Evolutionary conservation across 2,888 invertebrate genomes (phyloP).

Genomic region (Crioceris asparagi): DNA sequence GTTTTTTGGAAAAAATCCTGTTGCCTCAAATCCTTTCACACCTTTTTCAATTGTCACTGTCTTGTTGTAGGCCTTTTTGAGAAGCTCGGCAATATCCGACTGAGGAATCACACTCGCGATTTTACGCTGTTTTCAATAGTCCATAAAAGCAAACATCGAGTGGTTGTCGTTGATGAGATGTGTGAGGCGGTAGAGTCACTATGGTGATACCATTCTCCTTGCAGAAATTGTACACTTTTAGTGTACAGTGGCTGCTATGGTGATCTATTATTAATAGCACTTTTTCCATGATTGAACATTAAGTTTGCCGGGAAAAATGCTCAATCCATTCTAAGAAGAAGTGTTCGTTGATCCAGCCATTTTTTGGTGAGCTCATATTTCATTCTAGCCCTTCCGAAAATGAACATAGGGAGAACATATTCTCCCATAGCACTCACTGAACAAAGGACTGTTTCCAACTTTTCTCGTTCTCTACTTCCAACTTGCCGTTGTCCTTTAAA

Average conservation of each 20-base stretch:
- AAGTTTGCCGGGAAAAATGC: slow-evolving; percentile 12
- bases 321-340: slow-evolving; percentile 14
- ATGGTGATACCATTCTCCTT: slow-evolving; percentile 14
- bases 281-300: slow-evolving; percentile 1
- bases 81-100: slow-evolving; percentile 9
- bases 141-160: slow-evolving; percentile 15
- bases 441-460: slow-evolving; percentile 9
- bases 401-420: slow-evolving; percentile 13
- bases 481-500: slow-evolving; percentile 10
- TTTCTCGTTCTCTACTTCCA: slow-evolving; percentile 10
- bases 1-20: slow-evolving; percentile 12
- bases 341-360: slow-evolving; percentile 12
- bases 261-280: slow-evolving; percentile 13
- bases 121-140: slow-evolving; percentile 14
- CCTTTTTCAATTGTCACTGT: slow-evolving; percentile 10
- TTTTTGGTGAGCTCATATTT: slow-evolving; percentile 6
- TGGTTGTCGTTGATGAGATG: slow-evolving; percentile 16
- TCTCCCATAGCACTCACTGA: slow-evolving; percentile 11
- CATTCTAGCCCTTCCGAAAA: slow-evolving; percentile 11
- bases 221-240: slow-evolving; percentile 13
- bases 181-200: slow-evolving; percentile 16
- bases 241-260: slow-evolving; percentile 11
- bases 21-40: slow-evolving; percentile 8
- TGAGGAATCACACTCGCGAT: slow-evolving; percentile 11
- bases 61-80: slow-evolving; percentile 8